Evolutionary conservation across 2,888 invertebrate species (phyloP), one percentile per base, ranked within the genome.

Genomic region (Nematopogon swammerdamellus): DNA sequence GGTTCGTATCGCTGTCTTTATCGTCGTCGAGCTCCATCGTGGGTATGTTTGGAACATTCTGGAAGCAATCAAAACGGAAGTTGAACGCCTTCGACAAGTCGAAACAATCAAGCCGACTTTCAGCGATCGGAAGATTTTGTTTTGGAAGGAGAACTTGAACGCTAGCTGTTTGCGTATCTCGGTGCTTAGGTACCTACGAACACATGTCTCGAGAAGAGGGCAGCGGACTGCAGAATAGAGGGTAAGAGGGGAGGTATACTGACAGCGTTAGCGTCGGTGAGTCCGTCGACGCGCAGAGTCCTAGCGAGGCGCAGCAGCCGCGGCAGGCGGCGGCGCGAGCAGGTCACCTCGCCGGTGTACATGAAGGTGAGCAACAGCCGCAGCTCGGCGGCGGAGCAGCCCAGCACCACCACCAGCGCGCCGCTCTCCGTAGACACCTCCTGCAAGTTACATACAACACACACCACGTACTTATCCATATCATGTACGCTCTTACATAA

Each of bases 321-420:
- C 4, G 91, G 89, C 56, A 93, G 81, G 64, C 89, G 85, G 59
- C 86, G 86, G 68, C 89, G 88, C 54, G 89, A 89, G 25, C 92
- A 90, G 53, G 92, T 89, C 61, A 92, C 92, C 68, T 93, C 92
- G 2, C 92, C 92, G 46, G 89, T 89, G 70, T 93, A 93, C 87
- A 93, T 92, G 69, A 92, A 93, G 3, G 91, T 88, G 36, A 93
- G 84, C 52, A 93, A 84, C 11, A 91, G 86, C 49, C 85, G 81
- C 51, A 90, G 73, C 63, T 89, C 89, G n/a, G 84, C 77, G 54
- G 83, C 84, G 52, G 85, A 85, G 58, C 88, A 87, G 54, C 87
- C 86, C 51, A 89, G 83, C 47, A 90, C 81, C 50, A 90, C 84
- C 44, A 90, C 86, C 44, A 89, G 81, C 0, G 89, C 87, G 70